These are phyloP conservation scores for Butorides virescens DNA, from an alignment of 2,113 vertebrate genomes.

Conservation along the genomic window DNA sequence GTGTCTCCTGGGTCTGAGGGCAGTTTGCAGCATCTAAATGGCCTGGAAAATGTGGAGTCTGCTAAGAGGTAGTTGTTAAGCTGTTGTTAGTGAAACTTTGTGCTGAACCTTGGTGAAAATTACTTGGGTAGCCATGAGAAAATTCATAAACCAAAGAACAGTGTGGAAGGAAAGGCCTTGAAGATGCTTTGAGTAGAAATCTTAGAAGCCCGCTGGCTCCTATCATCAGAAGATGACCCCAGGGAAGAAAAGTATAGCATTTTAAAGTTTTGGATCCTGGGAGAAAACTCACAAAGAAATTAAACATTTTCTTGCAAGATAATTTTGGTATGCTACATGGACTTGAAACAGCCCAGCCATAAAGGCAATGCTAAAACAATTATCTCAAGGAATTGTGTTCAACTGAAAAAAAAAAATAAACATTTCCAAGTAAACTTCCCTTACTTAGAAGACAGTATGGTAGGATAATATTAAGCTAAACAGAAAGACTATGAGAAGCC, in stretches of 20 bases:
- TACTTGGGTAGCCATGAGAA: not conserved
- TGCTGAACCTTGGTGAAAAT: not conserved
- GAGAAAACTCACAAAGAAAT: not conserved
- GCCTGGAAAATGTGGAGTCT: not conserved
- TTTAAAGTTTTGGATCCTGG: not conserved
- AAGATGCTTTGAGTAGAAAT: not conserved
- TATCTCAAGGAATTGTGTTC: not conserved
- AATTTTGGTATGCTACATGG: not conserved
- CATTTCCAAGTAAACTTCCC: not conserved
- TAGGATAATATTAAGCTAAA: not conserved
- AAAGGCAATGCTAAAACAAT: constrained; percentile 17
- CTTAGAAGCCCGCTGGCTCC: not conserved
- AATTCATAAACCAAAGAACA: not conserved
- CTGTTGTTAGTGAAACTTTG: not conserved
- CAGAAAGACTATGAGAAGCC: not conserved
- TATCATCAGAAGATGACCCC: not conserved
- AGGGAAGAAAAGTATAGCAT: not conserved
- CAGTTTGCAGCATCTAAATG: not conserved
- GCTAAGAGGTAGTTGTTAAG: not conserved
- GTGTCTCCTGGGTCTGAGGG: not conserved
- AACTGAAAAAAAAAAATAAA: not conserved
- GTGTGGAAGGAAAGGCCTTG: not conserved
- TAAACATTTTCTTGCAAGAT: not conserved
- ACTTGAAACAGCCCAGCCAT: not conserved
- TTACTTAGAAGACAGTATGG: not conserved